Percentiles rank a stretch among this genome's conserved stretches.
These are phyloP conservation scores for Maniola jurtina DNA, from an alignment of 1,140 invertebrate species.

Conservation along the genomic window DNA sequence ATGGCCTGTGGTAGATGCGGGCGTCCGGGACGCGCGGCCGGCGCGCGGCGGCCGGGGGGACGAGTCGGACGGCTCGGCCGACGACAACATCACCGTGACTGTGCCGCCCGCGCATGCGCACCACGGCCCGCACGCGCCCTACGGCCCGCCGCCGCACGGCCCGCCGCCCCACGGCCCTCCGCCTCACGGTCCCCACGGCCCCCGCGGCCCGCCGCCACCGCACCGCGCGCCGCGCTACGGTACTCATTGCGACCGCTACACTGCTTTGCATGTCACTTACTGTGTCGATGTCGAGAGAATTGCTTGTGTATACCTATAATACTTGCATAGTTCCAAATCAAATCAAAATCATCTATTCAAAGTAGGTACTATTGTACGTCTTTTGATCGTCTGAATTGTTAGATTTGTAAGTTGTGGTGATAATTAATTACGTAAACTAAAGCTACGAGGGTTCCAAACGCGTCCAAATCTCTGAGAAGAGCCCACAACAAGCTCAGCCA, in stretches of 20 bases:
- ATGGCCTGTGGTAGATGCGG: constrained; percentile 43
- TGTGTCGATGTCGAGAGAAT: neutral
- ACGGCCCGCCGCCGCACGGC: constrained; percentile 17
- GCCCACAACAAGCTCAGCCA: too few relatives aligned
- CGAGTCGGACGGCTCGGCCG: constrained; percentile 78
- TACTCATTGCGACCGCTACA: constrained; percentile 34
- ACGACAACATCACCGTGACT: constrained; percentile 80
- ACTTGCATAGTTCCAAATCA: neutral
- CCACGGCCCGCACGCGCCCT: constrained; percentile 23
- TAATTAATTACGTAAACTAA: too few relatives aligned
- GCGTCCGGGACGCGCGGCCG: constrained; percentile 14
- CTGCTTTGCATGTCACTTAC: constrained; percentile 30
- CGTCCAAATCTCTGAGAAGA: too few relatives aligned
- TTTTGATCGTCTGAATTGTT: too few relatives aligned
- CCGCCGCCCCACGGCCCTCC: neutral
- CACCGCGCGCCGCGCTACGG: constrained; percentile 47
- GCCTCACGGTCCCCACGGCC: constrained; percentile 10
- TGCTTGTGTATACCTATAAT: neutral
- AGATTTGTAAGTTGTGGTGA: too few relatives aligned
- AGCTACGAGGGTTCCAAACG: too few relatives aligned
- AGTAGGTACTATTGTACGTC: too few relatives aligned
- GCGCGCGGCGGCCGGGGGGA: constrained; percentile 33
- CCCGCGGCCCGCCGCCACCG: constrained; percentile 14
- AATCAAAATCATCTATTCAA: too few relatives aligned
- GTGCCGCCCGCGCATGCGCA: constrained; percentile 69